These are phyloP conservation scores for Parasteatoda tepidariorum DNA, from an alignment of 1,140 invertebrate genomes.

Conservation along the genomic window DNA sequence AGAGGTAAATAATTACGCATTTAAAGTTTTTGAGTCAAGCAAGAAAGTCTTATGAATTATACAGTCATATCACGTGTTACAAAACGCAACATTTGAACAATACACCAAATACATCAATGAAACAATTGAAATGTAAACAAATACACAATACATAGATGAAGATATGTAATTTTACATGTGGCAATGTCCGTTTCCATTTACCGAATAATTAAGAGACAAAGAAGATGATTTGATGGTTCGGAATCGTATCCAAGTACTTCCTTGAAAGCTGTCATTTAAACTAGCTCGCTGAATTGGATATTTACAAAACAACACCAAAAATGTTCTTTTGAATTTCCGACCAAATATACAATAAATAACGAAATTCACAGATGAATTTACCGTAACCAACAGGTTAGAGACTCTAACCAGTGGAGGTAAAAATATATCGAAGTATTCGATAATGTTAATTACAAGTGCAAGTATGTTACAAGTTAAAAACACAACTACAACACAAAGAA, in stretches of 20 bases:
- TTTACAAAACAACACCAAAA: conserved; percentile 47
- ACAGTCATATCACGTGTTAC: too few species aligned
- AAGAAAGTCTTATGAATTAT: too few species aligned
- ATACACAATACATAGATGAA: too few species aligned
- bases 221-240: conserved; percentile 46
- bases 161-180: conserved; percentile 31
- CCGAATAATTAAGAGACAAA: conserved; percentile 35
- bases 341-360: conserved; percentile 97
- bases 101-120: too few species aligned
- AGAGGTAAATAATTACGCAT: too few species aligned
- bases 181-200: conserved; percentile 40
- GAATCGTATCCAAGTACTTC: conserved; percentile 49
- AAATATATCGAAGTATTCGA: conserved; percentile 74
- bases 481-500: conserved; percentile 92
- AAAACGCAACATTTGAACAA: too few species aligned
- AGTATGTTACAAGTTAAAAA: conserved; percentile 93
- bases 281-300: conserved; percentile 16
- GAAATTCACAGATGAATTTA: conserved; percentile 97
- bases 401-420: conserved; percentile 60
- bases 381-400: conserved; percentile 89
- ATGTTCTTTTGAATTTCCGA: conserved; percentile 80
- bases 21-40: too few species aligned
- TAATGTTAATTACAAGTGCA: conserved; percentile 87
- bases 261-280: conserved; percentile 48
- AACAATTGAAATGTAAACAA: too few species aligned